A percentile compares a stretch with the other conserved stretches of the same genome.
These are phyloP conservation scores for Tetramorium parvispinum DNA, from an alignment of 1,140 invertebrate species.

Conservation along the genomic window DNA sequence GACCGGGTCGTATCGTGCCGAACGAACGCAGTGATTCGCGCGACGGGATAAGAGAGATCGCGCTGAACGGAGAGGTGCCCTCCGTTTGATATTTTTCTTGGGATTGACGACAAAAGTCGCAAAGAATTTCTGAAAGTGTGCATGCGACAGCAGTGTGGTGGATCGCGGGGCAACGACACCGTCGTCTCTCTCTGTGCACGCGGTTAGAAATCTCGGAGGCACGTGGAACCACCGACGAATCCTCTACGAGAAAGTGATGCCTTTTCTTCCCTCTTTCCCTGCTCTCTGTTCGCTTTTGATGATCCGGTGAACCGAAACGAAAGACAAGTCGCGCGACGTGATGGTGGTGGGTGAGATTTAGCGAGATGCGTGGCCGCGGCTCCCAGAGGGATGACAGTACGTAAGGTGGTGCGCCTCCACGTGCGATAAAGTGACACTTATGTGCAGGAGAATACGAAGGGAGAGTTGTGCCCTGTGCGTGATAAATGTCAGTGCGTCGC, in stretches of 20 bases:
- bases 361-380: background rate
- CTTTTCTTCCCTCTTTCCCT: background rate
- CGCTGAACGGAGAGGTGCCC: background rate
- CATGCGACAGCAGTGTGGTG: background rate
- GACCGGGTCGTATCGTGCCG: background rate
- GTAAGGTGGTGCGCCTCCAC: constrained; percentile 8
- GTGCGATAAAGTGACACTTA: constrained; percentile 30
- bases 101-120: background rate
- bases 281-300: background rate
- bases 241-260: constrained; percentile 14
- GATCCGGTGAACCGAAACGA: background rate
- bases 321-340: background rate
- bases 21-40: constrained; percentile 36
- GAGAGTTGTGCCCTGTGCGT: background rate
- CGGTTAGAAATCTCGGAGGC: background rate
- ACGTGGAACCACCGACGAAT: background rate
- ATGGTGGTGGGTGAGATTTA: constrained; percentile 37
- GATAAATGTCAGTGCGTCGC: constrained; percentile 53
- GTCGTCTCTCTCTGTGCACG: background rate
- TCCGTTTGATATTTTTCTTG: background rate
- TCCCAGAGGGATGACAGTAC: background rate
- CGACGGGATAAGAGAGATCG: constrained; percentile 46
- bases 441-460: constrained; percentile 36
- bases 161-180: background rate
- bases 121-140: constrained; percentile 33